A percentile compares a stretch with the other conserved stretches of the same genome.
These are phyloP conservation scores for Polyodon spathula DNA, from an alignment of 2,113 vertebrate species.

Conservation along the genomic window DNA sequence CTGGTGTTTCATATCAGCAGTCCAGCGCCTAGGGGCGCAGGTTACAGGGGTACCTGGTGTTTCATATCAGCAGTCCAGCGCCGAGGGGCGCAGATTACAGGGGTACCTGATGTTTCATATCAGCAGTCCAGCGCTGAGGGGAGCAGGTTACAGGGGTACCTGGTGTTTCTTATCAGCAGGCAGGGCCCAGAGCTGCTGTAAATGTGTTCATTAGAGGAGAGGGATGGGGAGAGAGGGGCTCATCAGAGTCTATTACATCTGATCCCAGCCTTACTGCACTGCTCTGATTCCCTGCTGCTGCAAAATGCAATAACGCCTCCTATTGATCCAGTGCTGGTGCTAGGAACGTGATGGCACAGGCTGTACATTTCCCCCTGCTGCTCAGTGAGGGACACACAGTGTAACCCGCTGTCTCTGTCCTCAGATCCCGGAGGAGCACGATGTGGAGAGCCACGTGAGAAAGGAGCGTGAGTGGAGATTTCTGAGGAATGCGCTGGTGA, in stretches of 20 bases:
- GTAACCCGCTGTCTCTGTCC: neutral
- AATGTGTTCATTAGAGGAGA: slow-evolving; percentile 30
- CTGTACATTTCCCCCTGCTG: neutral
- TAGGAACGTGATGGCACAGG: too few species aligned
- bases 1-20: too few species aligned
- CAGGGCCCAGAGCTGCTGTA: slow-evolving; percentile 3
- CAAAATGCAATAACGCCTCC: neutral
- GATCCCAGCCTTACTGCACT: slow-evolving; percentile 8
- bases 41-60: too few species aligned
- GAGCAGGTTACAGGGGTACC: too few species aligned
- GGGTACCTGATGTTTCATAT: too few species aligned
- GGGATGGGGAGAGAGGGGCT: slow-evolving; percentile 1
- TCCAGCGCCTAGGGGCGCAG: too few species aligned
- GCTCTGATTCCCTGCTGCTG: slow-evolving; percentile 7
- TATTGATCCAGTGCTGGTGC: neutral
- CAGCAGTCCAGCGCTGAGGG: too few species aligned
- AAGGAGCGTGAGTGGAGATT: slow-evolving; percentile 95
- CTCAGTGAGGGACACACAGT: neutral
- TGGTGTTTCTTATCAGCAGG: slow-evolving; percentile 30
- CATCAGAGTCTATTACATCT: slow-evolving; percentile 17
- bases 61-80: too few species aligned
- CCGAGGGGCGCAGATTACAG: too few species aligned
- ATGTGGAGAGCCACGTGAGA: slow-evolving; percentile 86
- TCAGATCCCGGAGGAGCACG: slow-evolving; percentile 90
- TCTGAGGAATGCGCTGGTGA: slow-evolving; percentile 75